Evolutionary conservation across 2,113 vertebrate species (phyloP).

Genomic region (Phalacrocorax brasilianus): DNA sequence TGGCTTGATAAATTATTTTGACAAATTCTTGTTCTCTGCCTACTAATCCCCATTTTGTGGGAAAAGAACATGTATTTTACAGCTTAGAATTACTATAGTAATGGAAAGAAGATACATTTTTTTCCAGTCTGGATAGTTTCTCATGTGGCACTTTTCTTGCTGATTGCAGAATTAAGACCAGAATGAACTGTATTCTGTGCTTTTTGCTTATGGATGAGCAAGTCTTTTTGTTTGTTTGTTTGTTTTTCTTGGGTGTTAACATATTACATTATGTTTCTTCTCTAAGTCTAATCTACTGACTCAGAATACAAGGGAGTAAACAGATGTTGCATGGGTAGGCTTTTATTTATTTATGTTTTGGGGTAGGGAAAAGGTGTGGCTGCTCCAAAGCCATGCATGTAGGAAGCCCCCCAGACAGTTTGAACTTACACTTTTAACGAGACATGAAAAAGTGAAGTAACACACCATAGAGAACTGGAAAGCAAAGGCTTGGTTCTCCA

Average conservation of each 20-base stretch:
- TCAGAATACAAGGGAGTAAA: not conserved
- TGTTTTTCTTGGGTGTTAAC: not conserved
- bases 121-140: not conserved
- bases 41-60: not conserved
- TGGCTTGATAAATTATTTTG: conserved; percentile 1
- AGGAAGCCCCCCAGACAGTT: not conserved
- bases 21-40: not conserved
- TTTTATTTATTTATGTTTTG: not conserved
- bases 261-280: not conserved
- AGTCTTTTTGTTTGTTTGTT: not conserved
- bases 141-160: not conserved
- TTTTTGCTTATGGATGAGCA: not conserved
- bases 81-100: not conserved
- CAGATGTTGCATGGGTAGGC: not conserved
- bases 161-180: not conserved
- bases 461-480: not conserved
- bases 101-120: not conserved
- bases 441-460: not conserved
- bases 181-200: not conserved
- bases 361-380: not conserved
- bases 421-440: not conserved
- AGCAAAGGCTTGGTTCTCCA: not conserved
- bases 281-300: not conserved
- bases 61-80: not conserved
- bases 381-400: not conserved